These are phyloP conservation scores for Mastacembelus armatus DNA, from an alignment of 2,797 vertebrate genomes.

Conservation along the genomic window DNA sequence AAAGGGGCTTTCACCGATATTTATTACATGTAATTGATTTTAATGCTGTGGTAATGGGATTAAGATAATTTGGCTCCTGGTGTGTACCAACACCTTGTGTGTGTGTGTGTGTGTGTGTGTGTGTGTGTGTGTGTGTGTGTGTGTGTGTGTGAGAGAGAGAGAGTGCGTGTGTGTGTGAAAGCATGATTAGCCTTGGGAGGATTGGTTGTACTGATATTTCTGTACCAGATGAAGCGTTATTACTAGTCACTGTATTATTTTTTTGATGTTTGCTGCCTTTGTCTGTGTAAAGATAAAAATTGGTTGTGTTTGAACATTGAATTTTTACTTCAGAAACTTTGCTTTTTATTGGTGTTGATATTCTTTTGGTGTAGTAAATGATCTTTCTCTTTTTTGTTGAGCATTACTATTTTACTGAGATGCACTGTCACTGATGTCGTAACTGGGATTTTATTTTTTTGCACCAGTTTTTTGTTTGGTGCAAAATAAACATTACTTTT, in stretches of 20 bases:
- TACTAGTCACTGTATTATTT: slow-evolving; percentile 71
- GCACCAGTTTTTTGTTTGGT: slow-evolving; percentile 63
- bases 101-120: slow-evolving; percentile 22
- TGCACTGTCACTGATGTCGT: slow-evolving; percentile 75
- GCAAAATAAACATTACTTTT: slow-evolving; percentile 80
- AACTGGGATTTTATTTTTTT: slow-evolving; percentile 72
- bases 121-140: slow-evolving; percentile 22
- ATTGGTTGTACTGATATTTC: slow-evolving; percentile 46
- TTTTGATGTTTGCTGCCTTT: slow-evolving; percentile 34
- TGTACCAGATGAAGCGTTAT: slow-evolving; percentile 65
- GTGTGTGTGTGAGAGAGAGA: slow-evolving; percentile 7
- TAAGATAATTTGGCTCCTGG: slow-evolving; percentile 59
- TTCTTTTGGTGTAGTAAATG: slow-evolving; percentile 66
- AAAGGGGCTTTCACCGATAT: slow-evolving; percentile 81
- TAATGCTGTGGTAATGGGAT: slow-evolving; percentile 74
- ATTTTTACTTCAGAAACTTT: slow-evolving; percentile 57
- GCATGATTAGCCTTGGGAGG: slow-evolving; percentile 32
- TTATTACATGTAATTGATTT: slow-evolving; percentile 81
- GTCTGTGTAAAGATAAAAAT: slow-evolving; percentile 59
- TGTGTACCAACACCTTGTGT: slow-evolving; percentile 51
- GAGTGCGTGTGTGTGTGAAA: no score
- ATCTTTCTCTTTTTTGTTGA: slow-evolving; percentile 57
- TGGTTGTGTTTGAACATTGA: slow-evolving; percentile 62
- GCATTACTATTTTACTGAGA: slow-evolving; percentile 70
- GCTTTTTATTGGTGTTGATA: slow-evolving; percentile 69